These are phyloP conservation scores for Columba guinea DNA, from an alignment of 2,797 vertebrate species.

Conservation along the genomic window DNA sequence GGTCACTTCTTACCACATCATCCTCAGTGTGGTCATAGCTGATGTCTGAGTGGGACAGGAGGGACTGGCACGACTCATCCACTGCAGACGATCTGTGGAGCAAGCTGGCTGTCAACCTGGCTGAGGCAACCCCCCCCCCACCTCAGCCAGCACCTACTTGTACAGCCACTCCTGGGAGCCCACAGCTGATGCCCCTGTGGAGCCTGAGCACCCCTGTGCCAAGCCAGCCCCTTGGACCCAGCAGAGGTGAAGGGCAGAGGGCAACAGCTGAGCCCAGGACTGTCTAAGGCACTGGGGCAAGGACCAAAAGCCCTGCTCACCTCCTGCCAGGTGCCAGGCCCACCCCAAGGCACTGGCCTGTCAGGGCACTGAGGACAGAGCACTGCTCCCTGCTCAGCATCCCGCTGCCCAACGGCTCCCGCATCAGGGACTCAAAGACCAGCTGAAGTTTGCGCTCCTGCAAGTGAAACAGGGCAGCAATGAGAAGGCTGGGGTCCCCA, in stretches of 20 bases:
- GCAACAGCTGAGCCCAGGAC: background rate
- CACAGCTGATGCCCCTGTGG: background rate
- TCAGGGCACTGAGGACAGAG: background rate
- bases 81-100: slow-evolving; percentile 18
- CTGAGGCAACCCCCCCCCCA: background rate
- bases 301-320: background rate
- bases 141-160: background rate
- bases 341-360: background rate
- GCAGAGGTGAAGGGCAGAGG: background rate
- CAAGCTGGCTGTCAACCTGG: background rate
- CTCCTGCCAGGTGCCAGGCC: background rate
- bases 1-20: slow-evolving; percentile 20
- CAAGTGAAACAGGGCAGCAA: background rate
- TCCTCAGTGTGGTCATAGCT: slow-evolving; percentile 68
- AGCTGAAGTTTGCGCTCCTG: slow-evolving; percentile 56
- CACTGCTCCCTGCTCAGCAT: background rate
- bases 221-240: background rate
- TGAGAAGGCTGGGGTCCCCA: fast-evolving
- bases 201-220: background rate
- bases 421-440: background rate
- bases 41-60: slow-evolving; percentile 63
- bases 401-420: background rate
- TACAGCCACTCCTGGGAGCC: background rate
- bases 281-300: fast-evolving
- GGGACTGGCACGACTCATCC: slow-evolving; percentile 42